Conservation (phyloP, 1,140 invertebrate species). For the Drosophila novamexicana region DNA sequence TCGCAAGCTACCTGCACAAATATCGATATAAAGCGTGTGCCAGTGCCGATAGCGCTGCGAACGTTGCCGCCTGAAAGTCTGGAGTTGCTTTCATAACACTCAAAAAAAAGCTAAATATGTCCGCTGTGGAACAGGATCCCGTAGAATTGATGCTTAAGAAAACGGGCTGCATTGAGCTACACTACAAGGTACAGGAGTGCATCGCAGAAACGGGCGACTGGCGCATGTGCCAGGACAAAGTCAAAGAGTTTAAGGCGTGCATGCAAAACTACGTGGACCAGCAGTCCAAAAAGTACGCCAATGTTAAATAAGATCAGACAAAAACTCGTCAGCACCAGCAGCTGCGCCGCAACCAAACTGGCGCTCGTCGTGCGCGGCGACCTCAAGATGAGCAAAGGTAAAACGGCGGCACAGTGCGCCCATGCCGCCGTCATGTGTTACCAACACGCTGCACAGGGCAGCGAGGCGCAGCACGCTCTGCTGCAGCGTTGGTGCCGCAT, state of each 20-base stretch:
- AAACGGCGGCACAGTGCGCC: slow-evolving; percentile 92
- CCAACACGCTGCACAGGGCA: slow-evolving; percentile 85
- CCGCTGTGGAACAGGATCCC: slow-evolving; percentile 86
- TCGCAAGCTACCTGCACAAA: neutral
- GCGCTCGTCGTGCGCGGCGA: slow-evolving; percentile 91
- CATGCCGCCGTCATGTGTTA: slow-evolving; percentile 91
- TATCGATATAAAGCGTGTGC: slow-evolving; percentile 1
- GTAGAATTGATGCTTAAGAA: slow-evolving; percentile 93
- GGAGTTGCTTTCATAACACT: slow-evolving; percentile 31
- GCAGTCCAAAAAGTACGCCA: slow-evolving; percentile 77
- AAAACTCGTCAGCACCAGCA: slow-evolving; percentile 53
- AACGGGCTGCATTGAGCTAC: slow-evolving; percentile 94
- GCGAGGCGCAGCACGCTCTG: slow-evolving; percentile 77
- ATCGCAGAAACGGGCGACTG: slow-evolving; percentile 95
- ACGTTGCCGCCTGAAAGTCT: neutral
- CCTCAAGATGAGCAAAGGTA: slow-evolving; percentile 92
- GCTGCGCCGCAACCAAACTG: slow-evolving; percentile 86
- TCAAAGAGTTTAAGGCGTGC: slow-evolving; percentile 91
- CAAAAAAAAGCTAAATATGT: slow-evolving; percentile 40
- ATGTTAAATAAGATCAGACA: slow-evolving; percentile 70
- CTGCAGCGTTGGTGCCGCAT: slow-evolving; percentile 87
- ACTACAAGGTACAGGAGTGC: slow-evolving; percentile 94
- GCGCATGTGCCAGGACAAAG: slow-evolving; percentile 94
- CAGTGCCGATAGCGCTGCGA: neutral
- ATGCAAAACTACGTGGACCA: slow-evolving; percentile 87